Evolutionary conservation across 2,113 vertebrate species (phyloP), one percentile per base, ranked within the genome.

Genomic region (Paramormyrops kingsleyae): DNA sequence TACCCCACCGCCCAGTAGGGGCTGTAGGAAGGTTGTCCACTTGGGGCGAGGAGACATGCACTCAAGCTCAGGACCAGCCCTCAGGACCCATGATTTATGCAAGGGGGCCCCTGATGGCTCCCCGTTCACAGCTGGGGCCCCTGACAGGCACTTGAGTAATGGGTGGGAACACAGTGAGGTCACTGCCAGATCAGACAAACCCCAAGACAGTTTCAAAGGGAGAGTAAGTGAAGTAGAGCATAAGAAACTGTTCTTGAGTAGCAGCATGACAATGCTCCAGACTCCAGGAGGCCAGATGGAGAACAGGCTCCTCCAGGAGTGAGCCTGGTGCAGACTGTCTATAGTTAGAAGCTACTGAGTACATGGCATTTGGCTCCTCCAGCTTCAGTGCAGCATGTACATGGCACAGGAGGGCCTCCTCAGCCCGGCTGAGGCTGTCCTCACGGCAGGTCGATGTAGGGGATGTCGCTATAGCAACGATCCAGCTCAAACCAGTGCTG

Each of bases 401-500:
- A 35, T 1, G 39, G 89, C 31, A 46, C 44, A 27, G 27, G 70
- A 62, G 44, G 50, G 5, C 44, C n/a, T 19, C n/a, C 35, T 31
- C 70, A 15, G 88, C 13, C 42, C 9, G 17, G 47, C 44, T 59
- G 31, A 24, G 31, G n/a, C 50, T 35, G 85, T 39, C 17, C 7
- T 96, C 95, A 97, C 21, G 97, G 97, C 92, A 96, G 93, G 1
- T 99, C 99, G 0, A 99, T 99, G 92, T 97, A 99, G 0, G 99
- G 98, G 89, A 99, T 99, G 95, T 99, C 97, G 0, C 95, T 95
- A 92, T 98, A 99, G 89, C 97, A 97, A 90, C 95, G 96, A 93
- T 98, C 97, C 0, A 97, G 94, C 90, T 97, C 94, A 10, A 95
- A 96, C 98, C 98, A 99, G 94, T 99, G 98, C 88, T 96, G 95